Evolutionary conservation across 1,140 invertebrate genomes (phyloP), one percentile per base, ranked within the genome.

Genomic region (Ceratoteleas bidentatus): DNA sequence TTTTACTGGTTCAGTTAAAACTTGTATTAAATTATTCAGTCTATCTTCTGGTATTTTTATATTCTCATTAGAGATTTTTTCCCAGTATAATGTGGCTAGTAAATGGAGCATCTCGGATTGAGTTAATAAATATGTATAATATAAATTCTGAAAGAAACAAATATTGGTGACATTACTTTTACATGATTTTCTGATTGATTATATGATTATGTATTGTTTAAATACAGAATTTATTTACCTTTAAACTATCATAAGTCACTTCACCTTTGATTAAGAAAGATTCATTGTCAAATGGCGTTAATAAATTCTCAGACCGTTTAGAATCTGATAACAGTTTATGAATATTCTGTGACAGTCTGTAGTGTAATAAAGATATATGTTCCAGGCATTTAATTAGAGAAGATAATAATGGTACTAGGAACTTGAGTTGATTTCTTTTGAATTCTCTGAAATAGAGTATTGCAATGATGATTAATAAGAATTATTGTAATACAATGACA

Each of bases 81-180:
- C 61, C 57, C 83, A 65, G 47, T 88, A 88, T n/a, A 84, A 66
- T 24, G 84, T 72, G 45, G 88, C 87, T 47, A 91, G 61, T 49
- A 90, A 77, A 54, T 88, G 62, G 34, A 90, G 68, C 85, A 87
- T 85, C 58, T 91, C 89, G 9, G 90, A 91, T 72, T 91, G 90
- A 0, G 83, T 75, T 6, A 91, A 78, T 45, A 91, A 84, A 68
- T 87, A 91, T 6, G 58, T 88, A 54, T 90, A 87, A 64, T 90
- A 91, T n/a, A 87, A 77, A 75, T 64, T 86, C 89, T 91, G 43
- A 40, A 84, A 36, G n/a, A 36, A 36, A 78, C 40, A 64, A 74
- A 66, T 74, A 43, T 65, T 74, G 43, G n/a, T 9, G n/a, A 45
- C n/a, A n/a, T n/a, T n/a, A n/a, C n/a, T n/a, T n/a, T n/a, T n/a